A percentile compares a stretch with the other conserved stretches of the same genome.
Conservation (phyloP, 2,797 vertebrate genomes). For the Antrozous pallidus region DNA sequence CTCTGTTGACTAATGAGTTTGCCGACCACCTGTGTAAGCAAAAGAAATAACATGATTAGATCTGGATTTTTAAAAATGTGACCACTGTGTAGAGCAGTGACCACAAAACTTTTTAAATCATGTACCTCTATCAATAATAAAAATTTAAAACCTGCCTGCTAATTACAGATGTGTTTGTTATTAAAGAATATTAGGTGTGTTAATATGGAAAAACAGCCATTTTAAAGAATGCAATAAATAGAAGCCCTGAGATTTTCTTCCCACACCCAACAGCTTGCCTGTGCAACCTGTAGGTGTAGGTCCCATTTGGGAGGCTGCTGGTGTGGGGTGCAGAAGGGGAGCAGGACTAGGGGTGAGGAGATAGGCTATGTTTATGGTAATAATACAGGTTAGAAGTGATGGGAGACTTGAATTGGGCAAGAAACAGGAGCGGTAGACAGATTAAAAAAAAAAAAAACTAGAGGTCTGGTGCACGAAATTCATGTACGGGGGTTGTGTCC, state of each 20-base stretch:
- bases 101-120: background rate
- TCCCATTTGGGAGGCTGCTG: background rate
- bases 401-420: background rate
- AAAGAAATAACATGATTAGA: background rate
- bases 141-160: background rate
- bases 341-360: background rate
- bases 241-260: background rate
- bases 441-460: no score
- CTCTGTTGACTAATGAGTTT: no score
- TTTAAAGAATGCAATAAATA: background rate
- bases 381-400: background rate
- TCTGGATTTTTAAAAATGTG: background rate
- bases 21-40: no score
- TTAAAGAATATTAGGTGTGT: background rate
- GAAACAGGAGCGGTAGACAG: background rate
- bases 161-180: background rate
- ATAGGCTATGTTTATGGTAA: background rate
- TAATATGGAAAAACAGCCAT: background rate
- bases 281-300: no score
- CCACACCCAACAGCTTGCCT: background rate
- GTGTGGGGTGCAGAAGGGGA: fast-evolving
- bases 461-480: no score
- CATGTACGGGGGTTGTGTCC: no score
- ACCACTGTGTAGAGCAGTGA: background rate
- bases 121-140: background rate